Base-by-base conservation (phyloP, 2,888 invertebrate species). In the Rotaria magnacalcarata region DNA sequence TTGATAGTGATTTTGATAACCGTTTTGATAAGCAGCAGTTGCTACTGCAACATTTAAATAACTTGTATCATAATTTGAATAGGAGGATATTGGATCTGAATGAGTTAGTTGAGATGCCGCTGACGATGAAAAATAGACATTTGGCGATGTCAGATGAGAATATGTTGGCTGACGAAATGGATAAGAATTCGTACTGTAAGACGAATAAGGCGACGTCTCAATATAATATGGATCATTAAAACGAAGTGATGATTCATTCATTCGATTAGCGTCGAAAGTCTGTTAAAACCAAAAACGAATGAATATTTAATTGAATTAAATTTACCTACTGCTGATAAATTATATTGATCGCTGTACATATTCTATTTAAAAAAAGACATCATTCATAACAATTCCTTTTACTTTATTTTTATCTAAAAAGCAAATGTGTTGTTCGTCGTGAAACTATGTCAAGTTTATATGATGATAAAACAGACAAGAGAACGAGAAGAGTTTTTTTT, bases 271-370 rank as follows among this genome's bases (percentile, higher is more conserved):
- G 34, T 67, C 34, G 7, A 67, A 34, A 19, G 67, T 34, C 67
- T 67, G 34, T 34, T 34, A 7, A 34, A 67, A 27, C 6, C 2
- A 67, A 80, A 24, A 6, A 67, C 4, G 27, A 27, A n/a, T 34
- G 67, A 67, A 43, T n/a, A 47, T n/a, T 5, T 7, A 80, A 80
- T 47, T 80, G 0, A 24, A 47, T n/a, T 6, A 19, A 67, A 34
- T 19, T 80, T 47, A 11, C 80, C 21, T 43, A 80, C 47, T 47
- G 47, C n/a, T 11, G 47, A 80, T 43, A 14, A 80, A 47, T 43
- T 80, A n/a, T 80, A 80, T n/a, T 80, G 80, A 8, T 80, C 80
- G 47, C n/a, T n/a, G 47, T 80, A 80, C 80, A 80, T 80, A 10
- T 47, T 43, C n/a, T 47, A 47, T 24, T n/a, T 6, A 80, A n/a